phyloP scores from a whole-genome alignment of 2,797 vertebrate species.

The Galago senegalensis region DNA sequence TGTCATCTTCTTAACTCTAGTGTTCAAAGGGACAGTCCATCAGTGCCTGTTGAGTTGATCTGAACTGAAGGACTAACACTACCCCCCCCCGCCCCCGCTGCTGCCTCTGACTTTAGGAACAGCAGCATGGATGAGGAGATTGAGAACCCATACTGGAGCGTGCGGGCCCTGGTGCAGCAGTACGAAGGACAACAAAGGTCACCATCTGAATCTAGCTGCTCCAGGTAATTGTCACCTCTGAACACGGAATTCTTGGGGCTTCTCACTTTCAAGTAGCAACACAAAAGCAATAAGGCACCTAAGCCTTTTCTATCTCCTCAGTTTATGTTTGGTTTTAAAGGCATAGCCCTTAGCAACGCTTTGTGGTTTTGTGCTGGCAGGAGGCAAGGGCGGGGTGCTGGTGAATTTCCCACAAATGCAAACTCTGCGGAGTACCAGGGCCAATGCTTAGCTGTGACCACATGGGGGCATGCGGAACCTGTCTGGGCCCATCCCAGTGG shows the following conservation, averaged over 20 bases:
- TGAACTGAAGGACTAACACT: constrained; percentile 10
- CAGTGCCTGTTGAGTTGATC: not conserved
- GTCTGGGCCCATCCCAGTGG: not conserved
- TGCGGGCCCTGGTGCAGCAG: constrained; percentile 96
- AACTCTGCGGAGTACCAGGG: not conserved
- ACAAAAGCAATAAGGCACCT: not conserved
- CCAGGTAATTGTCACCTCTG: constrained; percentile 90
- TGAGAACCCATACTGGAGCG: constrained; percentile 94
- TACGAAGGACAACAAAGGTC: constrained; percentile 94
- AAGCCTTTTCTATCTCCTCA: not conserved
- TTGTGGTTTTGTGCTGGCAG: not conserved
- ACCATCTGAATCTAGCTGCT: constrained; percentile 82
- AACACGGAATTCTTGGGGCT: not conserved
- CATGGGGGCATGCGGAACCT: constrained; percentile 36
- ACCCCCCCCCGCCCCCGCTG: not conserved
- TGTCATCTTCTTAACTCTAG: not conserved
- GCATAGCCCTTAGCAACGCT: not conserved
- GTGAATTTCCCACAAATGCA: not conserved
- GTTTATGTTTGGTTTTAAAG: constrained; percentile 27
- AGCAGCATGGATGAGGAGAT: constrained; percentile 92
- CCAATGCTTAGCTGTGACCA: constrained; percentile 62
- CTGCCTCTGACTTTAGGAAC: constrained; percentile 83
- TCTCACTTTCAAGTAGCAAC: not conserved
- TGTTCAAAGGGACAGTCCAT: not conserved
- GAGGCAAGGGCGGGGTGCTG: not conserved